phyloP scores from a whole-genome alignment of 1,140 invertebrate species.

The Hycleus cichorii region DNA sequence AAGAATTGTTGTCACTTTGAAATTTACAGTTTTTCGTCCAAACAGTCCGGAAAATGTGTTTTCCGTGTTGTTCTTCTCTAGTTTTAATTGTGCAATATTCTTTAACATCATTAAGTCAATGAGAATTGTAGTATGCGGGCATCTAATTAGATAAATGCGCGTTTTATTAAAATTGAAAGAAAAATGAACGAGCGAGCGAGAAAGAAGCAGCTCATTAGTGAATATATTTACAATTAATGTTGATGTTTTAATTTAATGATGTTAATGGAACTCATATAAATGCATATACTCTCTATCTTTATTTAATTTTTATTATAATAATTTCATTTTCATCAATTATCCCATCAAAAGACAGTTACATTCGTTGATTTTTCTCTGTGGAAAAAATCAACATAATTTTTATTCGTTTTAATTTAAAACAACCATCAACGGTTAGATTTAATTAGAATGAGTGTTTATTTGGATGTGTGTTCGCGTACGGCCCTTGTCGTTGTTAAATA shows the following conservation, averaged over 20 bases:
- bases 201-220: conserved; percentile 1
- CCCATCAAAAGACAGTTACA: neutral
- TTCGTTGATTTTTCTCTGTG: conserved; percentile 3
- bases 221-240: neutral
- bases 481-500: conserved; percentile 1
- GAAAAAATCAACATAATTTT: conserved; percentile 2
- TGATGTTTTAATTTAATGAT: conserved; percentile 10
- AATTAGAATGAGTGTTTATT: neutral
- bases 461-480: neutral
- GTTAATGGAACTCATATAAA: neutral
- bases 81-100: no score
- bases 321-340: no score
- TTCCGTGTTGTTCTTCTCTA: no score
- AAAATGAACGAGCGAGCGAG: no score
- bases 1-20: no score
- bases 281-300: neutral
- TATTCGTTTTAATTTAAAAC: conserved; percentile 6
- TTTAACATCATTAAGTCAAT: no score
- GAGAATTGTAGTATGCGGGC: conserved; percentile 9
- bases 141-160: conserved; percentile 11
- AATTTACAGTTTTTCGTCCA: no score
- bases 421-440: neutral
- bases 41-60: no score
- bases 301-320: neutral
- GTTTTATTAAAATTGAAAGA: conserved; percentile 13